Base-by-base conservation (phyloP, 2,797 vertebrate genomes). In the Zenarchopterus dispar region DNA sequence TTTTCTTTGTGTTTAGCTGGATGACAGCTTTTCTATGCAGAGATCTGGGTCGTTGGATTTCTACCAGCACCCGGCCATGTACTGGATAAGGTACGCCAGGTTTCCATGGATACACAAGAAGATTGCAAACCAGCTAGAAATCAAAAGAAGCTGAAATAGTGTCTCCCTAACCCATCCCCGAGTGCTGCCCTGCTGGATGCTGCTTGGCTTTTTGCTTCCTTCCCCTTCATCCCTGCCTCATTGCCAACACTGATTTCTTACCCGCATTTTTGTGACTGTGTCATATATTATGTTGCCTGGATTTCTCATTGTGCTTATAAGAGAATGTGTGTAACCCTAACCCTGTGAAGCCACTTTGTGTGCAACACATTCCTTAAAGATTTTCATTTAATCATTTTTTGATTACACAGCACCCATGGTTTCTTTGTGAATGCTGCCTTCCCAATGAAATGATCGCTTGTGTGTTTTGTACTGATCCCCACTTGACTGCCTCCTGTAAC, bases 11-110 rank as follows among this genome's bases (percentile, higher is more conserved):
- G 94, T 94, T 95, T 95, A 99, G 97, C 92, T 96, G 95, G 97
- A 99, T 92, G 95, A 96, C 94, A 96, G 95, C 95, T 98, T 99
- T 96, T 95, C 96, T 96, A 98, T 98, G 96, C 97, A 97, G 95
- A 95, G 97, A 94, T 99, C 97, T 94, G 97, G 96, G 93, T 99
- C 97, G 92, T 95, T 99, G 97, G 97, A 99, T 96, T 97, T 96
- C 96, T 96, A 96, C 95, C 96, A 97, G 88, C 96, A 98, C 95
- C 97, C 96, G 93, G 95, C 96, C 94, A 98, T 99, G 97, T 99
- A 96, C 95, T 99, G 97, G 97, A 98, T 97, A 94, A 99, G 97
- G 97, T 99, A 97, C 89, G 96, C 88, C 92, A 61, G 84, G 94
- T 98, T 95, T 95, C 94, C 95, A 96, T 95, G 92, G 95, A 94